Evolutionary conservation across 2,888 invertebrate species (phyloP), one percentile per base, ranked within the genome.

Genomic region (Chouioia cunea): DNA sequence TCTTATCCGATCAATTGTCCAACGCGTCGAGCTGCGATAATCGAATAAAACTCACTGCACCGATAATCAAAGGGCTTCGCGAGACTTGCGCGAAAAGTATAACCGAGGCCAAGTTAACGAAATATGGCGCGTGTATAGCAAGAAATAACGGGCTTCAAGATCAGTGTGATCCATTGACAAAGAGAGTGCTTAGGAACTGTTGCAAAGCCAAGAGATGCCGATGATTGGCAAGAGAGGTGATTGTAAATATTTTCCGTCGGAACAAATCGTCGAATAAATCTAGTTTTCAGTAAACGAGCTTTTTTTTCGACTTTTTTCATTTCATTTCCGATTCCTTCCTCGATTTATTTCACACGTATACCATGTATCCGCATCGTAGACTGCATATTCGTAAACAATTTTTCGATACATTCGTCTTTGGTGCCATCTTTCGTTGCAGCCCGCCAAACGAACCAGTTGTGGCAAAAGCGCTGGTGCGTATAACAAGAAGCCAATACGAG

Each of bases 141-240:
- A 81, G 76, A 70, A 78, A 77, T 27, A 78, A 81, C 43, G 82
- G 80, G 8, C 75, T 81, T 60, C 81, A 81, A 65, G 80, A 80
- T 48, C 74, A 78, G 57, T 80, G 78, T 54, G 63, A 54, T 18
- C 36, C 57, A 0, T 0, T 74, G 4, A 0, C 70, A 3, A 46
- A 27, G 14, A 59, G 16, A 1, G 66, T 70, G 0, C 2, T 74
- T 10, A 66, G 46, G 23, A 68, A 56, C 4, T 73, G 73, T n/a
- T 63, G 62, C 18, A 74, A 20, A 73, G 4, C 44, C 56, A 63
- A 23, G 58, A 71, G 54, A 46, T 64, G 52, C 36, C 20, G 14
- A 54, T n/a, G n/a, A n/a, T n/a, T n/a, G n/a, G n/a, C n/a, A n/a
- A n/a, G n/a, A 36, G 12, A 36, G 36, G 36, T 36, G 36, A 36